A percentile compares a stretch with the other conserved stretches of the same genome.
Evolutionary conservation across 2,113 vertebrate species (phyloP).

Genomic region (Microcebus tavaratra): DNA sequence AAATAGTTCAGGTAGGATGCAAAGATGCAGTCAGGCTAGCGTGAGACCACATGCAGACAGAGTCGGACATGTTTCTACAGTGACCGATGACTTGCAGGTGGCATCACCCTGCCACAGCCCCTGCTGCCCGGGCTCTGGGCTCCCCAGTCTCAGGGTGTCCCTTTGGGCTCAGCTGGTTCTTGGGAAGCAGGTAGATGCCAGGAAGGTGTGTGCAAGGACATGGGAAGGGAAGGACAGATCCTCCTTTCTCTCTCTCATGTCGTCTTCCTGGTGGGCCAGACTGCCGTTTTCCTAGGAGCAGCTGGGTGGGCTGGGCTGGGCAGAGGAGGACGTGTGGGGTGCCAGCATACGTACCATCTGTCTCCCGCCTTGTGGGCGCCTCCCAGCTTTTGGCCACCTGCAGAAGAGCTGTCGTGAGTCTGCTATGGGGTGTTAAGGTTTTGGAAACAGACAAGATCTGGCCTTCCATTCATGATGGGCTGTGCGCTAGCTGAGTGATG

Average conservation of each 20-base stretch:
- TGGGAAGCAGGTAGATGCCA: background rate
- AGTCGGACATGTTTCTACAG: accelerated
- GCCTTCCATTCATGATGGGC: background rate
- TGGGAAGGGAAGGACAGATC: background rate
- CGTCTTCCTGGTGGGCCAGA: background rate
- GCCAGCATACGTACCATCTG: conserved; percentile 47
- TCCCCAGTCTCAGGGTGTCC: no score
- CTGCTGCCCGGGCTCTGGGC: background rate
- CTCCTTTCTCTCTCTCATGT: background rate
- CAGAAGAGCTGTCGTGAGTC: background rate
- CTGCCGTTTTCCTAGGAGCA: background rate
- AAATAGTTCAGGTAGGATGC: background rate
- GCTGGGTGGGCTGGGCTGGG: background rate
- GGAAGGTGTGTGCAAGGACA: background rate
- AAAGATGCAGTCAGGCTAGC: accelerated
- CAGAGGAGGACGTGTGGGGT: background rate
- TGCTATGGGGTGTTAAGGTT: background rate
- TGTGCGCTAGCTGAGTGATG: background rate
- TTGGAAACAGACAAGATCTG: background rate
- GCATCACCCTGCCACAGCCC: background rate
- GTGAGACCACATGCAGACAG: accelerated
- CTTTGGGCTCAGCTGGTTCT: background rate
- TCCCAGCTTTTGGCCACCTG: conserved; percentile 44
- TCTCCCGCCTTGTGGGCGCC: conserved; percentile 6
- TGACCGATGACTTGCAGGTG: background rate